Evolutionary conservation across 1,140 invertebrate genomes (phyloP), one percentile per base, ranked within the genome.

Genomic region (Artemia franciscana): DNA sequence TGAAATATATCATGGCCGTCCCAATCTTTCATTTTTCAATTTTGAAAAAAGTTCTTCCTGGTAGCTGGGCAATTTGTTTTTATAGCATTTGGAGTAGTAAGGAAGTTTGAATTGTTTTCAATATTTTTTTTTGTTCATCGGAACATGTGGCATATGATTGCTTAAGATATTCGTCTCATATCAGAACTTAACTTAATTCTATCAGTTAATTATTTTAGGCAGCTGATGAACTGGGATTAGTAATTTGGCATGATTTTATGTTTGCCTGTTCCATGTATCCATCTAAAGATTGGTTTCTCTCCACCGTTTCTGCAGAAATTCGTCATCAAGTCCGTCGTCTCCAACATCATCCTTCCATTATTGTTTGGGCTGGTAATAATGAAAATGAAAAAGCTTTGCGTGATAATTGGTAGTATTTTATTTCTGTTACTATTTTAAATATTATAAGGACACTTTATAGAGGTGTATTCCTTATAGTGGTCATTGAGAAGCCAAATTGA

Each of bases 231-330:
- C 73, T 84, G 24, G 88, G 88, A 12, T 83, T 91, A 24, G 76
- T 91, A 66, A 81, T 91, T 51, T 91, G 88, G 88, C 86, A 91
- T 74, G 91, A 98, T 73, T 84, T 98, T 65, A 94, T 98, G 85
- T 99, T 97, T 74, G 94, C 94, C 0, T 97, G 91, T 71, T 79
- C 84, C 5, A 86, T 98, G 82, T 98, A 99, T 75, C 94, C 93
- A 4, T 79, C 80, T 0, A 79, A 80, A 61, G 64, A 74, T 0
- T 70, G 77, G 7, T 97, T 93, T 73, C 73, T 98, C 2, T 58
- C 67, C 2, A 82, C 77, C 9, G 89, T 97, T 0, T 71, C 72
- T 27, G 70, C 72, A 21, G 96, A 99, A 79, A 76, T 96, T 5
- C 73, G 73, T 24, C 84, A 94, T 69, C 91, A 94, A 73, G 80